Evolutionary conservation across 2,113 vertebrate genomes (phyloP), one percentile per base, ranked within the genome.

Genomic region (Zootoca vivipara): DNA sequence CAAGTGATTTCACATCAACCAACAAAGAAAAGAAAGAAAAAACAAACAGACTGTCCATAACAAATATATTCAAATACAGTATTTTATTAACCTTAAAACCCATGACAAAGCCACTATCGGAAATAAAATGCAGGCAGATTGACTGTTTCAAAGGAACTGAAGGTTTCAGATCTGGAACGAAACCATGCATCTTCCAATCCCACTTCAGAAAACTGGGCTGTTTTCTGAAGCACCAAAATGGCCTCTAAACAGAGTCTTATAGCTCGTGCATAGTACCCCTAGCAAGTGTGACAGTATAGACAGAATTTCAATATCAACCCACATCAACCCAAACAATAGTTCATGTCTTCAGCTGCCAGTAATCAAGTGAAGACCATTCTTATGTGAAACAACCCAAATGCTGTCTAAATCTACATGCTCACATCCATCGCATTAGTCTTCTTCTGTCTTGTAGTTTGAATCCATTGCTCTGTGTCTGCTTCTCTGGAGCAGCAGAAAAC

Each of bases 1-100:
- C 35, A 90, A 89, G 18, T 74, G 93, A 86, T 87, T 91, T 83
- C 40, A 3, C 42, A 93, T 82, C 30, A 33, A 89, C n/a, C 13
- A 89, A 87, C 80, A 91, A 91, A 89, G 78, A 28, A 13, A 40
- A n/a, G 46, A 52, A 52, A 52, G 46, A 52, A 10, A 52, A 52
- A 52, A 52, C 46, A 87, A 89, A 78, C 7, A 69, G 30, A 88
- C 72, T 67, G 72, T 79, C 10, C 87, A 4, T 82, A 90, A 58
- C n/a, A 38, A 65, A 74, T 73, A 67, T 46, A 79, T 82, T 83
- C 88, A 86, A 91, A 93, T 62, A 75, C 58, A 80, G 8, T 86
- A 88, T 83, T 93, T 70, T 87, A 83, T 69, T 10, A 65, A 85
- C 12, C 13, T 85, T 33, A 73, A n/a, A 88, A 89, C 83, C 90